These are phyloP conservation scores for Mesoclemmys tuberculata DNA, from an alignment of 2,113 vertebrate species.

Conservation along the genomic window DNA sequence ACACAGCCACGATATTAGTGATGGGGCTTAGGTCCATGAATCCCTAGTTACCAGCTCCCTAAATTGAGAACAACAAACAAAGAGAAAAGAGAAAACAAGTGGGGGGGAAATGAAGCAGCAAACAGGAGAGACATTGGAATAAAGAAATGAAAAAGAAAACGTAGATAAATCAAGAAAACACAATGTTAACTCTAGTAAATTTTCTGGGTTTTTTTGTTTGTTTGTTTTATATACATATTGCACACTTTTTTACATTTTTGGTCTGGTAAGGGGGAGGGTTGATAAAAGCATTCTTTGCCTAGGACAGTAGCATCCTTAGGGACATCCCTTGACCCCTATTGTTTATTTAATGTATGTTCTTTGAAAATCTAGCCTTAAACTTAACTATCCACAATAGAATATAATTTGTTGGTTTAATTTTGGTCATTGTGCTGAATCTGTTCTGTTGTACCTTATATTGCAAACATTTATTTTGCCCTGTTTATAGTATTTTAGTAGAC, in stretches of 20 bases:
- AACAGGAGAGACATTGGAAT: too few species aligned
- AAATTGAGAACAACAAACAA: too few species aligned
- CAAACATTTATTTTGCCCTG: not conserved
- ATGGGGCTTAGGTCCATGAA: not conserved
- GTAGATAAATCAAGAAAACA: not conserved
- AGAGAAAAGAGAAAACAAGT: too few species aligned
- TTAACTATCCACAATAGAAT: not conserved
- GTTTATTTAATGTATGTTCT: not conserved
- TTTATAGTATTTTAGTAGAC: not conserved
- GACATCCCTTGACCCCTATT: not conserved
- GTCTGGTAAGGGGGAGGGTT: not conserved
- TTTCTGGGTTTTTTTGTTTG: not conserved
- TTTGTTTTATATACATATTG: not conserved
- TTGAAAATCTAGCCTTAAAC: not conserved
- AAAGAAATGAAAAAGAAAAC: too few species aligned
- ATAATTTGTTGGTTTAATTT: not conserved
- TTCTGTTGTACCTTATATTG: not conserved
- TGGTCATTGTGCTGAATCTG: not conserved
- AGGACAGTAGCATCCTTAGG: not conserved
- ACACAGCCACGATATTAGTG: not conserved
- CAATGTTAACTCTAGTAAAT: not conserved
- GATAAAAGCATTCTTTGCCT: not conserved
- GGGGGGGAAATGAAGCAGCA: too few species aligned
- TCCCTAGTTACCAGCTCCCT: too few species aligned
- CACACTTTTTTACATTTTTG: too few species aligned